Conservation (phyloP, 1,140 invertebrate species). For the Diorhabda carinulata region DNA sequence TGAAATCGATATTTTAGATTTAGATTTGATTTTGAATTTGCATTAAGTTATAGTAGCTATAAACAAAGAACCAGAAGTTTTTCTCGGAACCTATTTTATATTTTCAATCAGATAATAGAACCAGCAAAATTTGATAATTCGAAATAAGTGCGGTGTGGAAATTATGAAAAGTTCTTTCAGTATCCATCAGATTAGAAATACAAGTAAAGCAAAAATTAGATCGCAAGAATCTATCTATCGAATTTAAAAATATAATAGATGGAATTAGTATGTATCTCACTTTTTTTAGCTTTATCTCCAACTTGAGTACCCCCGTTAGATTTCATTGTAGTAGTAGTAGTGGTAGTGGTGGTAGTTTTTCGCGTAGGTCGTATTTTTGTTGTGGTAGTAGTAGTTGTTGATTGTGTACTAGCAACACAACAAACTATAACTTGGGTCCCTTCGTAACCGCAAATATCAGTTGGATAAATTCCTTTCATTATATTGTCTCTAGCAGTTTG, state of each 20-base stretch:
- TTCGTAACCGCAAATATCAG: constrained; percentile 32
- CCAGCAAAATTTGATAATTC: no score
- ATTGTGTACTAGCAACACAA: constrained; percentile 21
- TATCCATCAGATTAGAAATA: no score
- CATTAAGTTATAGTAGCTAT: no score
- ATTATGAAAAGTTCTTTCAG: no score
- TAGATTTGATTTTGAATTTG: no score
- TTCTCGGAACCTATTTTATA: no score
- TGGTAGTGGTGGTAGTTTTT: constrained; percentile 10
- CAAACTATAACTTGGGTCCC: constrained; percentile 35
- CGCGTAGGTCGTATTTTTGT: neutral
- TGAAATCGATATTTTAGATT: neutral
- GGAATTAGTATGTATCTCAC: constrained; percentile 7
- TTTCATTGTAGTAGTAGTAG: constrained; percentile 1
- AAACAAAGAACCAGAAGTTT: no score
- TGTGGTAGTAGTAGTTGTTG: neutral
- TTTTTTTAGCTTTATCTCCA: constrained; percentile 22
- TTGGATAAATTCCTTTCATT: constrained; percentile 25
- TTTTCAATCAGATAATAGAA: no score
- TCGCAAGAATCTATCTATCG: no score
- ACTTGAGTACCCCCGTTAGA: constrained; percentile 11
- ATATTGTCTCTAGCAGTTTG: constrained; percentile 27
- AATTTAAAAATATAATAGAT: no score
- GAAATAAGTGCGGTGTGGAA: no score
- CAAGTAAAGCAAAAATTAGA: no score